Percentiles rank a stretch among this genome's conserved stretches.
Evolutionary conservation across 92 coral and sea anemone genomes (phyloP).

Genomic region (Meandrina meandrites): DNA sequence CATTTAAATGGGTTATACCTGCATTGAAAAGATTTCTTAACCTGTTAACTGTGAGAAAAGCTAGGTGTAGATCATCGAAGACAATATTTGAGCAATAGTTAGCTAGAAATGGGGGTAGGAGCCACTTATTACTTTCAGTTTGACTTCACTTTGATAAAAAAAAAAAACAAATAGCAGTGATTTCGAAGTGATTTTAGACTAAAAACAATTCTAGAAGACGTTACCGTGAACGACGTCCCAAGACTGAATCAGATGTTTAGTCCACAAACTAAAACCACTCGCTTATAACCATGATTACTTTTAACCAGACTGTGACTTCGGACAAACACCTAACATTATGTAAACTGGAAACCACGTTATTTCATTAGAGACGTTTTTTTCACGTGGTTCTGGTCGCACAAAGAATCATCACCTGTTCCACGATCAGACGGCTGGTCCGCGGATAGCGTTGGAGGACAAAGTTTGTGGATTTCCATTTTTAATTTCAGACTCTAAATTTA

Average conservation of each 20-base stretch:
- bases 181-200: neutral
- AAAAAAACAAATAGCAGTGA: neutral
- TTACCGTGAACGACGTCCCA: neutral
- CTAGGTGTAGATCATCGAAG: neutral
- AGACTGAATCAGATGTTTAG: neutral
- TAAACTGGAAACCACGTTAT: neutral
- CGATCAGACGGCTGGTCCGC: neutral
- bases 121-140: neutral
- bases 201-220: too few species aligned
- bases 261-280: neutral
- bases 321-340: neutral
- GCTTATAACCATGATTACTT: neutral
- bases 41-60: neutral
- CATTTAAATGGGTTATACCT: conserved; percentile 3
- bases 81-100: conserved; percentile 16
- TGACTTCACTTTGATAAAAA: neutral
- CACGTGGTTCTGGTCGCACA: neutral
- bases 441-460: neutral
- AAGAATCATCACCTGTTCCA: neutral
- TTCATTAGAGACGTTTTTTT: neutral
- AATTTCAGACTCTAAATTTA: too few species aligned
- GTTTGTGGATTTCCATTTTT: neutral
- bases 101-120: neutral
- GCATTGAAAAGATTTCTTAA: neutral
- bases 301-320: neutral